Base-by-base conservation (phyloP, 2,797 vertebrate genomes). In the Pipistrellus kuhlii region DNA sequence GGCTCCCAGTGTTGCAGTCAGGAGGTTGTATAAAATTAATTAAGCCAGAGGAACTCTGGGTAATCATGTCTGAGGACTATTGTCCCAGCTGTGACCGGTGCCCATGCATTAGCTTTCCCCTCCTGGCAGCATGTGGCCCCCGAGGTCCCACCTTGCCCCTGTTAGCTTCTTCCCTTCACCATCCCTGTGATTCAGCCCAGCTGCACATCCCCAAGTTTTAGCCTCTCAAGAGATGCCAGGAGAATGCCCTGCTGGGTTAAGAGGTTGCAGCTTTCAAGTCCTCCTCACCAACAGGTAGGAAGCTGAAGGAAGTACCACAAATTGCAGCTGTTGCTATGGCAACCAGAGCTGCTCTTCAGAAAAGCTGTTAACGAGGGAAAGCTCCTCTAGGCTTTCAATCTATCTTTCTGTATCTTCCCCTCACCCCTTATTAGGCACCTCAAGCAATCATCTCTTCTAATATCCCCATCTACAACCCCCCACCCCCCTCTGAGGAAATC, bases 21-120 rank as follows among this genome's bases (percentile, higher is more conserved):
- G 91, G 59, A 94, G 91, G 86, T 92, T n/a, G 46, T 87, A 48
- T 51, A 93, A 94, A 95, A 96, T 96, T 96, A 96, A 77, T 96
- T 92, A 96, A 93, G 77, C 46, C 77, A 44, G 86, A 94, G 38
- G 86, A 83, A 94, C 88, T 76, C 94, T 75, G 68, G 85, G 71
- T 83, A 96, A 86, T 96, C 94, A 86, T 53, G 85, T 59, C 92
- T 1, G 71, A 88, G 92, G 85, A 71, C 90, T 32, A 78, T 32
- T 57, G 88, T 55, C 94, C 85, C 86, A 91, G 95, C 94, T 96
- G 14, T 53, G 95, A 93, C 77, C 68, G 8, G n/a, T 9, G 62
- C 95, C 94, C 92, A 93, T 48, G 6, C 44, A 0, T 53, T 44
- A 84, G 88, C 94, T 75, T 84, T 96, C 73, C 66, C 92, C 88